Evolutionary conservation across 2,113 vertebrate species (phyloP), one percentile per base, ranked within the genome.

Genomic region (Octodon degus): DNA sequence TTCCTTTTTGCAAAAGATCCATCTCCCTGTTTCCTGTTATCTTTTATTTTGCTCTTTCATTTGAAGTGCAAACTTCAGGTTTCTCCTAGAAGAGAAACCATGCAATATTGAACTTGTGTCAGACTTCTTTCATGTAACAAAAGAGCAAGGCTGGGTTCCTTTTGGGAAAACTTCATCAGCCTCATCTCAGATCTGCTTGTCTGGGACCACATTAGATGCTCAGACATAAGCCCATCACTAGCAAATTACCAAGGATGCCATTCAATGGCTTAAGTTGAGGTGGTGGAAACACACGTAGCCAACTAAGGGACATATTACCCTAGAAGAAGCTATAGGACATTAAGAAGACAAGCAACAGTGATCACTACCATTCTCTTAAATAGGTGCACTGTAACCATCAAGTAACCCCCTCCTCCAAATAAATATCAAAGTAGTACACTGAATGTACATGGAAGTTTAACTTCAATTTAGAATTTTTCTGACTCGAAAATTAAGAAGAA

Each of bases 381-480:
- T 40, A 25, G 43, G 7, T 84, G 24, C 0, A 80, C 0, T 2
- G 10, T 3, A 17, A 32, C 34, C 17, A 25, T 8, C 32, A n/a
- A 25, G n/a, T 2, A 2, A 8, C 17, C 32, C 34, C 74, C 24
- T 20, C 37, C 74, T 30, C 7, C 8, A 10, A 50, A 37, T 65
- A 63, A 88, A 47, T 13, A 63, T n/a, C 16, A 16, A 65, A 74
- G 24, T 16, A 5, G 0, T 87, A 50, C 17, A 76, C 90, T 83
- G 43, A 84, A 81, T 67, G 24, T 3, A 74, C 30, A 27, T 84
- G 53, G 30, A 95, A 85, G 14, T 85, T 88, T 90, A 43, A 65
- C 76, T 40, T 83, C 72, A 55, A 62, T 62, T 88, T 79, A 89
- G 13, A n/a, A 43, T 58, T 88, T 90, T 90, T 83, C 63, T 93